Evolutionary conservation across 2,797 vertebrate species (phyloP), one percentile per base, ranked within the genome.

Genomic region (Halcyon smyrnensis): DNA sequence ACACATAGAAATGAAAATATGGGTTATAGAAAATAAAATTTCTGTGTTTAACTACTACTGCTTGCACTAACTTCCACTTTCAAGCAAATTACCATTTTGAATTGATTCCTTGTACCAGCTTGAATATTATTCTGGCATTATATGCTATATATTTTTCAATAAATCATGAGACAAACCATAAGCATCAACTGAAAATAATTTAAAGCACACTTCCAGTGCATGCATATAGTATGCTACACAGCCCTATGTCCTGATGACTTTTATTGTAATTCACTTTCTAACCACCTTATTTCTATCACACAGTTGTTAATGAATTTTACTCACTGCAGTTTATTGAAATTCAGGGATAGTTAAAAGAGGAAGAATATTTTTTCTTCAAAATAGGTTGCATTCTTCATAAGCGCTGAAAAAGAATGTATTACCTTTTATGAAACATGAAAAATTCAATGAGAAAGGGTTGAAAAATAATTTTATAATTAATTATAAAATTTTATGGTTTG

Each of bases 71-170:
- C 6, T 91, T 84, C 36, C 16, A 75, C 36, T 78, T 87, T 73
- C 19, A 89, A 48, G 37, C 32, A 65, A 84, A 76, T 50, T 46
- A 56, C 50, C 17, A 16, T 54, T 92, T 79, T 75, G 24, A 79
- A 73, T 51, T 68, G 70, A 46, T 64, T 87, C 36, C 20, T 51
- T 36, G 6, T 43, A 62, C 21, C 16, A 68, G 1, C 39, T 60
- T 83, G 36, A 71, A 78, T 75, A 60, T 89, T 90, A 87, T 41
- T 85, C 32, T 81, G 43, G 32, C 32, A 71, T 62, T 54, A 64
- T 10, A 45, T 1, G 5, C 69, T 11, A 36, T 8, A 21, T 39
- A 54, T 77, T 84, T 89, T 89, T 82, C 4, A 59, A n/a, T 23
- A 79, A 80, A 83, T 77, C 28, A 4, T 15, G 23, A 8, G 8